Evolutionary conservation across 2,113 vertebrate species (phyloP).

Genomic region (Apaloderma vittatum): DNA sequence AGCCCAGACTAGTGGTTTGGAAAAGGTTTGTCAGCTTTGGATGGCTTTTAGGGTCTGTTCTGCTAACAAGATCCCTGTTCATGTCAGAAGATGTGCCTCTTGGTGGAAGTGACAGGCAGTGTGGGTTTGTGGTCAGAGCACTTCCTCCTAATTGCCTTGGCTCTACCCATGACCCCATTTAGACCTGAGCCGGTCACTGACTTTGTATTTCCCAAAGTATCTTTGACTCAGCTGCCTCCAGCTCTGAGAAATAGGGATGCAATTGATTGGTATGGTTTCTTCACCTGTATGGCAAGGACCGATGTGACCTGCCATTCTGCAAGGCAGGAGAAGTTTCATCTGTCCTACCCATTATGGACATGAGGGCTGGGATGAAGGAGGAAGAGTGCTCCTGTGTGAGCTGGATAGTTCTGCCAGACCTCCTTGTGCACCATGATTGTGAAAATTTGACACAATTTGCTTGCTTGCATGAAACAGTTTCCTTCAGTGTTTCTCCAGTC

Average conservation of each 20-base stretch:
- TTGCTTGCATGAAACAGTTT: not conserved
- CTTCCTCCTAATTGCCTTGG: constrained; percentile 2
- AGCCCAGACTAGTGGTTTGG: constrained; percentile 34
- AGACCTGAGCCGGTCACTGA: accelerated
- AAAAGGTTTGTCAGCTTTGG: not conserved
- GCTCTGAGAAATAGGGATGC: not conserved
- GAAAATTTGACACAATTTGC: not conserved
- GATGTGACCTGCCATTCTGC: not conserved
- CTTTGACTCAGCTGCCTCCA: not conserved
- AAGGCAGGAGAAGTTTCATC: not conserved
- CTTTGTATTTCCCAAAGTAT: not conserved
- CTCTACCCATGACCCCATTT: not conserved
- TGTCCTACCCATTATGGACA: not conserved
- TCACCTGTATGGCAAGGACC: not conserved
- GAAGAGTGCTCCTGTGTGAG: not conserved
- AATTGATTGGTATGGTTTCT: not conserved
- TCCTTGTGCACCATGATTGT: not conserved
- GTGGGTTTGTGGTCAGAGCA: constrained; percentile 20
- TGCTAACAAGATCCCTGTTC: not conserved
- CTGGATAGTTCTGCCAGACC: not conserved
- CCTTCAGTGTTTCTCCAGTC: not conserved
- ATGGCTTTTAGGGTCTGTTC: constrained; percentile 2
- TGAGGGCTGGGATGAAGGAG: not conserved
- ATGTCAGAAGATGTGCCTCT: constrained; percentile 5
- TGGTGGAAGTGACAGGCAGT: constrained; percentile 15